Conservation (phyloP, 2,797 vertebrate species). For the Crocodylus rhombifer region DNA sequence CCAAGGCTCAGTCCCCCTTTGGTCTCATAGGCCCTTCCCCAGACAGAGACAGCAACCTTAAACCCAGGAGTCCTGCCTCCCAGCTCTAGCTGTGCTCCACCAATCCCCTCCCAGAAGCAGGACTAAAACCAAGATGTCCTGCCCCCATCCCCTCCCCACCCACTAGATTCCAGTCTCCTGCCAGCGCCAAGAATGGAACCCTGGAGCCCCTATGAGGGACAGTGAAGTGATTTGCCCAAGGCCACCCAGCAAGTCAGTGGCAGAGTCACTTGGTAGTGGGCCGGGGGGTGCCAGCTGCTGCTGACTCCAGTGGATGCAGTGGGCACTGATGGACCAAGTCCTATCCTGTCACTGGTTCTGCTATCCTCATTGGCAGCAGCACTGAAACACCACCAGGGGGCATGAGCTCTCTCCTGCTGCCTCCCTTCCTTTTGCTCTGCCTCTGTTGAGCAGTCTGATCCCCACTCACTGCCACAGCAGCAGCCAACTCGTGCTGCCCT, state of each 20-base stretch:
- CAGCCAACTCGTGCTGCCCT: background rate
- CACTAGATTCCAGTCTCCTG: background rate
- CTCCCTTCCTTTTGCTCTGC: background rate
- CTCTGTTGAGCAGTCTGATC: background rate
- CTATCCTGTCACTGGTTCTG: background rate
- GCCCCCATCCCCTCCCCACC: background rate
- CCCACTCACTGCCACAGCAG: background rate
- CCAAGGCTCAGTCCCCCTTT: too few relatives aligned
- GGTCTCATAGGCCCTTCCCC: too few relatives aligned
- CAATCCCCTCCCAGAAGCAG: background rate
- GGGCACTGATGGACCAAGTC: background rate
- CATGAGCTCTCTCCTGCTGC: background rate
- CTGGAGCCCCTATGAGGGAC: background rate
- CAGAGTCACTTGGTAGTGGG: background rate
- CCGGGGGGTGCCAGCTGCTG: background rate
- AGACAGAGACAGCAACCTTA: too few relatives aligned
- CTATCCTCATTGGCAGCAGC: background rate
- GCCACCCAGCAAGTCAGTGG: background rate
- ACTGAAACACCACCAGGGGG: slow-evolving; percentile 3
- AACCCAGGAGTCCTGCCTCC: too few relatives aligned
- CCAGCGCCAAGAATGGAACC: background rate
- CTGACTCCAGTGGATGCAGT: background rate
- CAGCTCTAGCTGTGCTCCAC: too few relatives aligned
- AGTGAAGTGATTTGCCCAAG: too few relatives aligned
- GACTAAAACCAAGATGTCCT: background rate